Base-by-base conservation (phyloP, 2,888 invertebrate species). In the Pammene fasciana region DNA sequence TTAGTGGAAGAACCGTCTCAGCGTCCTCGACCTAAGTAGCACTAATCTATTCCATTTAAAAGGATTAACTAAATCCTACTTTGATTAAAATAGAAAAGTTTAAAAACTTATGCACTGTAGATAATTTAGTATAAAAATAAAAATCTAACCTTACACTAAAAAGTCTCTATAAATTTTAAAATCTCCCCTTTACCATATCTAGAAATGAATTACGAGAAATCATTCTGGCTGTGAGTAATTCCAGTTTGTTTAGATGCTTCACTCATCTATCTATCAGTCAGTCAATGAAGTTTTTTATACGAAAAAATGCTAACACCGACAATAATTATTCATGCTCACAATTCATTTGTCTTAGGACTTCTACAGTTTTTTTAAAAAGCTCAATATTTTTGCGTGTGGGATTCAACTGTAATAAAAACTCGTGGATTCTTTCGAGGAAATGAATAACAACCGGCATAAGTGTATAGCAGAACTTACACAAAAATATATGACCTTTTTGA, bases 171-270 rank as follows among this genome's bases (percentile, higher is more conserved):
- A 84, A 84, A 84, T 81, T 80, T 79, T 82, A 80, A 78, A 76
- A 83, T 77, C 82, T 82, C 83, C 85, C 87, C 84, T 84, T 77
- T 87, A 88, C 85, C 90, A 90, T 91, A 90, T 90, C 88, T 91
- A 88, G 86, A 86, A 87, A 85, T 82, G 87, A 86, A 86, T 82
- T 87, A 87, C 84, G 84, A 82, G 86, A 85, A 90, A 92, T 92
- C 92, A 92, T 92, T 89, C 92, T 88, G 92, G 92, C 92, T 92
- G 92, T 92, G 92, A 92, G 83, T 82, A 84, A 81, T 86, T 89
- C 83, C 84, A 82, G 78, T 86, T 89, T 81, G 72, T 87, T 89
- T 89, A 88, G 88, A 86, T 77, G 85, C 84, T 82, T 84, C 79
- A 75, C 72, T 80, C 77, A 77, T 79, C 78, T 79, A 79, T 79